Base-by-base conservation (phyloP, 2,113 vertebrate species). In the Hoplias malabaricus region DNA sequence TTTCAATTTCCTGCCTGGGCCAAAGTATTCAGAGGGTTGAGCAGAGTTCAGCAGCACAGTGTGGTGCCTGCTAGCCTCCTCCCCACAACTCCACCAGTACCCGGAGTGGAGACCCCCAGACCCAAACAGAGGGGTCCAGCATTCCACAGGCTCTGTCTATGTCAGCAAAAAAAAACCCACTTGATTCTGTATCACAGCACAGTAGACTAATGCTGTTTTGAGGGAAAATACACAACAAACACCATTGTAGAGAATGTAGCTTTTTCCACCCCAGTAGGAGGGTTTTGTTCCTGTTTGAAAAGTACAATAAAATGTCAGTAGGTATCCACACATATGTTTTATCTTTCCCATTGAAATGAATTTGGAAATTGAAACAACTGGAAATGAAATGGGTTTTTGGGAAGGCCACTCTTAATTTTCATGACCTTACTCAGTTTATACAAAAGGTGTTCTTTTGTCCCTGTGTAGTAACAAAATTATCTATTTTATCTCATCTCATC, bases 1-100 rank as follows among this genome's bases (percentile, higher is more conserved):
- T 94, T 97, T 96, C 94, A 95, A 96, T 96, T 95, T 96, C 94
- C 96, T 96, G 93, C 91, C 87, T 90, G 88, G 88, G 88, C 92
- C 87, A 90, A 93, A 90, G 94, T 94, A 94, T 97, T 96, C 90
- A 84, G 93, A 90, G 92, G 95, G 93, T 95, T 95, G 93, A 90
- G 86, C 69, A 86, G 91, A 96, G 96, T 97, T 98, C 94, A 95
- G 90, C 88, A 84, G 89, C 95, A 94, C 96, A 96, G 95, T 93
- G 90, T 96, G 95, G 91, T 92, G 93, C 92, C 94, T 90, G 86
- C 86, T 53, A 85, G 61, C 82, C 87, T 84, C 91, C 80, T 90
- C 90, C 36, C 70, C 78, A 63, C 73, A 80, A 92, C 90, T 87
- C 62, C 72, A 31, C 75, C 90, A 89, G 80, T 84, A 85, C 89